Evolutionary conservation across 2,113 vertebrate genomes (phyloP).

Genomic region (Gymnarchus niloticus): DNA sequence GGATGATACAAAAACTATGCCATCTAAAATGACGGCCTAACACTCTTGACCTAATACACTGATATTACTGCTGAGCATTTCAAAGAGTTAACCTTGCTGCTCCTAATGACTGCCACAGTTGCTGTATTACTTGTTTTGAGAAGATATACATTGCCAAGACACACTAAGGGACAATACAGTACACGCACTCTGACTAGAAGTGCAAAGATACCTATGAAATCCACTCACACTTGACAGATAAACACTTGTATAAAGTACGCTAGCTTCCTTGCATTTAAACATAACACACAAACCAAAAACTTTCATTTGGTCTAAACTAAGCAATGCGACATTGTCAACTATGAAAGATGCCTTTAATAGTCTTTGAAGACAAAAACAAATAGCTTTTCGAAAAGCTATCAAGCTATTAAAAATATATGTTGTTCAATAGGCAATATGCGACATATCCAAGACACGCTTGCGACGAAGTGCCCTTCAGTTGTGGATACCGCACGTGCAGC

Average conservation of each 20-base stretch:
- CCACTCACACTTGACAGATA: conserved; percentile 10
- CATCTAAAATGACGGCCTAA: conserved; percentile 16
- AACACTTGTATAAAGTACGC: conserved; percentile 25
- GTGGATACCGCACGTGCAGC: background rate
- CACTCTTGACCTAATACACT: conserved; percentile 13
- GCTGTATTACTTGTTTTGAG: conserved; percentile 24
- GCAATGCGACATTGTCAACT: background rate
- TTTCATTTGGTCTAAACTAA: conserved; percentile 18
- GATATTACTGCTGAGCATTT: conserved; percentile 4
- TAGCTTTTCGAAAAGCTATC: background rate
- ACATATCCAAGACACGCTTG: background rate
- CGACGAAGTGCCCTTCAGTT: background rate
- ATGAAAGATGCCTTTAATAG: background rate
- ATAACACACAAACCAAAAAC: conserved; percentile 19
- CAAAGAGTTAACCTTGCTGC: conserved; percentile 21
- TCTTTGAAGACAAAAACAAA: conserved; percentile 10
- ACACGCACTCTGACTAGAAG: conserved; percentile 40
- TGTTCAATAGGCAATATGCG: background rate
- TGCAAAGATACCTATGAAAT: conserved; percentile 26
- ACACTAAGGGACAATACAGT: conserved; percentile 31
- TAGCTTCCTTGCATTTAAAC: conserved; percentile 5
- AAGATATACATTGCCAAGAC: conserved; percentile 10
- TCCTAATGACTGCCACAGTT: conserved; percentile 11
- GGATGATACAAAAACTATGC: conserved; percentile 9
- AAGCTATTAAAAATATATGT: background rate